Evolutionary conservation across 2,888 invertebrate species (phyloP).

Genomic region (Synergus laeviventris): DNA sequence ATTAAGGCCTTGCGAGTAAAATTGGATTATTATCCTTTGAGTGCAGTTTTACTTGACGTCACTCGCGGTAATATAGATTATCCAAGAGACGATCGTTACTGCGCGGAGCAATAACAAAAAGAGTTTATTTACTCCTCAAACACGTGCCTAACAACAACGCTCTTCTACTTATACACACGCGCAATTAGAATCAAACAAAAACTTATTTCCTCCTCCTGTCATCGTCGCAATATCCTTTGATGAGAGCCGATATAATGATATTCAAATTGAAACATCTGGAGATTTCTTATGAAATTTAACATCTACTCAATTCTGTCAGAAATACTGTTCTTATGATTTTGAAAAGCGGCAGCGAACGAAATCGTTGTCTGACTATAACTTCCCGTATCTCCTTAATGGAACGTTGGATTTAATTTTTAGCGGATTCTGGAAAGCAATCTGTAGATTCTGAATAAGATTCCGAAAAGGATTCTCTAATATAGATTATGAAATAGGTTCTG

Average conservation of each 20-base stretch:
- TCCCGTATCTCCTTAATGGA: too few species aligned
- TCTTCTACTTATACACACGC: background rate
- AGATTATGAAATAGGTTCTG: too few species aligned
- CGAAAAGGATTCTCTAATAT: too few species aligned
- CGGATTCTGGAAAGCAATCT: too few species aligned
- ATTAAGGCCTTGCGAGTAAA: slow-evolving; percentile 6
- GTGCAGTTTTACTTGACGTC: slow-evolving; percentile 27
- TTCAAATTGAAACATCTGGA: background rate
- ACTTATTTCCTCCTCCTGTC: background rate
- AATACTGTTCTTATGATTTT: too few species aligned
- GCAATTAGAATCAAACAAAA: background rate
- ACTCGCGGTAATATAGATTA: slow-evolving; percentile 15
- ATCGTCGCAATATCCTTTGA: background rate
- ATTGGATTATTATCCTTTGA: slow-evolving; percentile 37
- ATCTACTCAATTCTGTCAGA: too few species aligned
- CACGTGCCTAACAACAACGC: slow-evolving; percentile 20
- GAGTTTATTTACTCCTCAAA: slow-evolving; percentile 12
- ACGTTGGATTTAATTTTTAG: too few species aligned
- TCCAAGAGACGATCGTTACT: background rate
- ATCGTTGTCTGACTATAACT: too few species aligned
- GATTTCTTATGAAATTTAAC: background rate
- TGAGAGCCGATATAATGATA: background rate
- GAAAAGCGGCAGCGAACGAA: too few species aligned
- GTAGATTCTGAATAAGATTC: too few species aligned
- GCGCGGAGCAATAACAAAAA: slow-evolving; percentile 14